Percentiles rank a stretch among this genome's conserved stretches.
Evolutionary conservation across 2,797 vertebrate genomes (phyloP).

Genomic region (Pelodytes ibericus): DNA sequence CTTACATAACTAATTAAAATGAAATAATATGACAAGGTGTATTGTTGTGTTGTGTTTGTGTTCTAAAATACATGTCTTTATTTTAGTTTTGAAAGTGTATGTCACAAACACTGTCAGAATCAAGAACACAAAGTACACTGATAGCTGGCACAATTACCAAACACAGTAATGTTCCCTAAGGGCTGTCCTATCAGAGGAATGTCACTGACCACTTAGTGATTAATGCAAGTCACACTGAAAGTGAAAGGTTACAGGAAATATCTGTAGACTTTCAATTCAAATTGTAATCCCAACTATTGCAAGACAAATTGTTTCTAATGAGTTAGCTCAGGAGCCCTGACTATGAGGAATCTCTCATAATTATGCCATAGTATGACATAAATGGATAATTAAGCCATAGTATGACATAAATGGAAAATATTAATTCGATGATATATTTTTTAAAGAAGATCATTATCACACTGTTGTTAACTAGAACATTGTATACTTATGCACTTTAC

Average conservation of each 20-base stretch:
- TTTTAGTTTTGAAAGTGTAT: constrained; percentile 37
- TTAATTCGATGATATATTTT: too few species aligned
- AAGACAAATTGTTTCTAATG: constrained; percentile 31
- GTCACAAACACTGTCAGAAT: constrained; percentile 38
- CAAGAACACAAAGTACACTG: constrained; percentile 42
- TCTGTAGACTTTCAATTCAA: constrained; percentile 36
- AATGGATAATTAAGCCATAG: background rate
- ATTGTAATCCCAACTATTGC: constrained; percentile 27
- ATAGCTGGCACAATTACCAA: constrained; percentile 53
- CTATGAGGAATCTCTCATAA: background rate
- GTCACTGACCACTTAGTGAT: constrained; percentile 53
- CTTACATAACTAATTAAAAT: too few species aligned
- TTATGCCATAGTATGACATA: background rate
- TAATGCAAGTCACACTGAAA: constrained; percentile 54
- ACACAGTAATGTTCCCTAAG: constrained; percentile 52
- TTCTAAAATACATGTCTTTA: constrained; percentile 20
- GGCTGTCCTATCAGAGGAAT: constrained; percentile 51
- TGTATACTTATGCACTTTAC: too few species aligned
- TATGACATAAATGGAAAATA: too few species aligned
- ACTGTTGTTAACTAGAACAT: too few species aligned
- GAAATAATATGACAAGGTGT: too few species aligned
- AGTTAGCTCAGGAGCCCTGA: background rate
- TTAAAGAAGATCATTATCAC: too few species aligned
- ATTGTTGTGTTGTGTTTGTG: too few species aligned
- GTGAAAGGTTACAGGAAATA: constrained; percentile 51